Conservation (phyloP, 2,113 vertebrate genomes). For the Anguilla rostrata region DNA sequence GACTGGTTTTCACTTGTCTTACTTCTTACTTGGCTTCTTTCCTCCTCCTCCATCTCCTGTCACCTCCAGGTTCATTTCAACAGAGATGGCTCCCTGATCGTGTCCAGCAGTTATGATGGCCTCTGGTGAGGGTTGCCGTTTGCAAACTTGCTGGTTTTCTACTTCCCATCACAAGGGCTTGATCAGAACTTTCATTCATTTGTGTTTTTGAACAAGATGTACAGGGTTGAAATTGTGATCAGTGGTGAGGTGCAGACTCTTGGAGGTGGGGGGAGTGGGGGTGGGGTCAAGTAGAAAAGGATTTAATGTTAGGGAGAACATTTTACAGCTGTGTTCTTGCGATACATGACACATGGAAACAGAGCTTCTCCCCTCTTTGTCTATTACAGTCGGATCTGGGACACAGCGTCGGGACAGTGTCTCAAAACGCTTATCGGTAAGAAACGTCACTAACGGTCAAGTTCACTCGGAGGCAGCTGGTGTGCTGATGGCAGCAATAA, state of each 20-base stretch:
- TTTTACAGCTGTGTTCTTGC: too few species aligned
- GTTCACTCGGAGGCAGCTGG: background rate
- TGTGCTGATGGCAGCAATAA: too few species aligned
- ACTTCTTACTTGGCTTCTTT: too few species aligned
- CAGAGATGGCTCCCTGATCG: constrained; percentile 95
- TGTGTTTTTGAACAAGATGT: too few species aligned
- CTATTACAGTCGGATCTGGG: constrained; percentile 90
- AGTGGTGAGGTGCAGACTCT: too few species aligned
- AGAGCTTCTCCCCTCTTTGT: constrained; percentile 3
- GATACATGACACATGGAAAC: background rate
- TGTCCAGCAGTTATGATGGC: constrained; percentile 97
- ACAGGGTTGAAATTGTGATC: too few species aligned
- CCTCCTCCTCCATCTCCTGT: too few species aligned
- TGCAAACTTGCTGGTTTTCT: background rate
- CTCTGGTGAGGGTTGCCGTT: constrained; percentile 81
- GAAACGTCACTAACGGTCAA: constrained; percentile 34
- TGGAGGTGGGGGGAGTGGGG: too few species aligned
- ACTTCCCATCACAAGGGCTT: background rate
- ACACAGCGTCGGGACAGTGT: constrained; percentile 97
- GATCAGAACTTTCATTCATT: background rate
- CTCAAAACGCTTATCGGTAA: constrained; percentile 98
- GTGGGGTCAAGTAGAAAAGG: too few species aligned
- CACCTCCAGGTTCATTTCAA: constrained; percentile 91
- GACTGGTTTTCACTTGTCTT: too few species aligned
- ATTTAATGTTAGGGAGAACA: too few species aligned